Evolutionary conservation across 2,888 invertebrate genomes (phyloP).

Genomic region (Diachrysia chrysitis): DNA sequence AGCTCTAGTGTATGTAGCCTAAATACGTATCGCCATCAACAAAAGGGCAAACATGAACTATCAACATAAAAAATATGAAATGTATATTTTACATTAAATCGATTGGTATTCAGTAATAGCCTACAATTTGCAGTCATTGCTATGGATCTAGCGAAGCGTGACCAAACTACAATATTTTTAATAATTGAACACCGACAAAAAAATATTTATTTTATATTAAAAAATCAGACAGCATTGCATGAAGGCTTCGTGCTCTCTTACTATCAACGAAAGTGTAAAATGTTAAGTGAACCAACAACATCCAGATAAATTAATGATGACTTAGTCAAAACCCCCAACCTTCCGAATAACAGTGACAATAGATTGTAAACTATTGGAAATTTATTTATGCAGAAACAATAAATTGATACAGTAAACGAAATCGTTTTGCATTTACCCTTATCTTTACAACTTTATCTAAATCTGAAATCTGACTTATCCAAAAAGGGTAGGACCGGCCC

Average conservation of each 20-base stretch:
- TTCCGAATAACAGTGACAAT: too few species aligned
- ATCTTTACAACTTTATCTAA: neutral
- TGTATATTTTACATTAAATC: neutral
- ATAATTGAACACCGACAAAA: neutral
- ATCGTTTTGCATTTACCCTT: neutral
- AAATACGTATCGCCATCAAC: too few species aligned
- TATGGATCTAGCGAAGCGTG: neutral
- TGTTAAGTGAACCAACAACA: too few species aligned
- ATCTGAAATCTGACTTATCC: neutral
- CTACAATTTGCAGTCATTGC: constrained; percentile 2
- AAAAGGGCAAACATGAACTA: neutral
- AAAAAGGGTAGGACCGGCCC: neutral
- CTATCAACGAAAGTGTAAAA: too few species aligned
- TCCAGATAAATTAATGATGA: too few species aligned
- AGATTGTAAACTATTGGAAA: too few species aligned
- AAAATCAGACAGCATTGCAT: neutral
- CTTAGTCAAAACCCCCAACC: too few species aligned
- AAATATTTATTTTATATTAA: neutral
- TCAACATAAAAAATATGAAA: neutral
- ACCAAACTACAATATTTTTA: neutral
- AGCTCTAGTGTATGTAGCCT: too few species aligned
- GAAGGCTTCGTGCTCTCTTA: neutral
- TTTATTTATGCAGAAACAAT: too few species aligned
- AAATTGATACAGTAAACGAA: neutral
- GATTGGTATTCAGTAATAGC: neutral